Evolutionary conservation across 2,888 invertebrate genomes (phyloP).

Genomic region (Epinotia demarniana): DNA sequence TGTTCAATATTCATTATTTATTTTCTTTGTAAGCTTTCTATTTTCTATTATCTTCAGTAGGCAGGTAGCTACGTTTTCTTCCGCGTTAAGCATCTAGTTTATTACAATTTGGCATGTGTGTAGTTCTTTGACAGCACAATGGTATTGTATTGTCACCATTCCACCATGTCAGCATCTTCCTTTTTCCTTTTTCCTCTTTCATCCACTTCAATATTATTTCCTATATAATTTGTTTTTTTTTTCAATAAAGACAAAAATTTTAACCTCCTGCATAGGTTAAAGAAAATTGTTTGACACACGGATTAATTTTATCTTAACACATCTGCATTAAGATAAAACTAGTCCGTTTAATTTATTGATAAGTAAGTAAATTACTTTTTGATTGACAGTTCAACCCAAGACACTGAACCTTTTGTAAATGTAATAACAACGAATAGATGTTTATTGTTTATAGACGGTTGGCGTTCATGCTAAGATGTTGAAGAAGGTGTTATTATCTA

Average conservation of each 20-base stretch:
- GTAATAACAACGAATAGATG: constrained; percentile 22
- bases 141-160: constrained; percentile 18
- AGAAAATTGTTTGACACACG: not conserved
- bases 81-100: constrained; percentile 6
- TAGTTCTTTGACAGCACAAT: constrained; percentile 29
- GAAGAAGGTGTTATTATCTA: not conserved
- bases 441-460: not conserved
- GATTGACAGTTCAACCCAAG: not conserved
- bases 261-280: not conserved
- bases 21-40: constrained; percentile 19
- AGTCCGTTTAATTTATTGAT: not conserved
- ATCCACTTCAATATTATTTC: not conserved
- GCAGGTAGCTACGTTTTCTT: not conserved
- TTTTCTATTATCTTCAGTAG: constrained; percentile 19
- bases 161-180: constrained; percentile 12
- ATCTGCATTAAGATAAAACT: too few species aligned
- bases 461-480: not conserved
- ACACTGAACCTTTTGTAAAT: not conserved
- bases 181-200: constrained; percentile 22
- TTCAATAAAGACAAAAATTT: not conserved
- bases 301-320: not conserved
- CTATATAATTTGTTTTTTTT: not conserved
- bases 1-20: constrained; percentile 14
- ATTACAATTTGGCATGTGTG: constrained; percentile 16
- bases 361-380: not conserved